Base-by-base conservation (phyloP, 2,113 vertebrate species). In the Mastomys coucha region DNA sequence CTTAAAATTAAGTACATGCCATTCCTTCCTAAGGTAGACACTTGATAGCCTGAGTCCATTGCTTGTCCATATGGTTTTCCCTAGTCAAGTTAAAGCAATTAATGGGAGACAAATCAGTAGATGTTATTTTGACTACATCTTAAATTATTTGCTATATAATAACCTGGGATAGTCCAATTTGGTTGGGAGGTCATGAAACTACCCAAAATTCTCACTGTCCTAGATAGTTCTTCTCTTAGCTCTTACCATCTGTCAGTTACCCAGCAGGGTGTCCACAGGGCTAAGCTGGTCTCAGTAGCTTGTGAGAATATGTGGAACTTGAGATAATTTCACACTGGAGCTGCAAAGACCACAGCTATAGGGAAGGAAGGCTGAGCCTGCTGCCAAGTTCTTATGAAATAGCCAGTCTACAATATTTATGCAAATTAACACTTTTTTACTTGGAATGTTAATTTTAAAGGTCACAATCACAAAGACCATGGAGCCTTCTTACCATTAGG, bases 391-490 rank as follows among this genome's bases (percentile, higher is more conserved):
- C 73, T 89, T 96, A 65, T 93, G 94, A 94, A 95, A 97, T 96
- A 95, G 56, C 69, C 91, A 97, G 93, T 77, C 24, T 69, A 58
- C 36, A 95, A 56, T 95, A 80, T 93, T 94, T 97, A 96, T 96
- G 91, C 51, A 97, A 97, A 98, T 95, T 75, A 87, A 6, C 14
- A 80, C 20, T 56, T 93, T 87, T 96, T 60, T 96, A 86, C 80
- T 93, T 97, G 87, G 28, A 80, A 82, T 94, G 95, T 90, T 96
- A 94, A 95, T 88, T 97, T 96, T 75, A 86, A 92, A 85, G 87
- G 42, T 96, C 90, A 91, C 20, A 33, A 19, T 86, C 42, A 39
- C 49, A 70, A 97, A 95, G 56, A 67, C 45, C 20, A n/a, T 87
- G 53, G 51, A 70, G 17, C 75, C 42, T 89, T 94, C 86, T 95